Evolutionary conservation across 2,113 vertebrate genomes (phyloP), one percentile per base, ranked within the genome.

Genomic region (Paradoxurus hermaphroditus): DNA sequence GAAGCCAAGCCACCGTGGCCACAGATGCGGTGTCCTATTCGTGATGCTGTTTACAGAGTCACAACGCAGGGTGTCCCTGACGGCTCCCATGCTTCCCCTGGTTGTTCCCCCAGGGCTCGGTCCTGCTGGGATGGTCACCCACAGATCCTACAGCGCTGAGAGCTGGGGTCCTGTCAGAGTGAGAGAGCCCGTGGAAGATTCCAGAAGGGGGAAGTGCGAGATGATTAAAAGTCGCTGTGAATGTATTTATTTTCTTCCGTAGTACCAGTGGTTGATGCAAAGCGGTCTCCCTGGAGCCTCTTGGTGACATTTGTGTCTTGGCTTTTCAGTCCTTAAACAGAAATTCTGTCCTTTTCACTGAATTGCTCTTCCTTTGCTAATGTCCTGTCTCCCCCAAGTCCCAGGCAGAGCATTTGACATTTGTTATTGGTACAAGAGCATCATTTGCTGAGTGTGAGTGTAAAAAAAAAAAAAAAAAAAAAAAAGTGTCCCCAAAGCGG

Each of bases 281-380:
- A 79, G 78, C 91, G 39, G 14, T 83, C 85, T 96, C 96, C 96
- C 97, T 8, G 2, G 91, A 79, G 95, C 59, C 84, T 70, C 84
- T 18, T 11, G 51, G 91, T 98, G 98, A 97, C 97, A 98, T 97
- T 98, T 97, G 97, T 91, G 89, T 79, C 96, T 95, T 73, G 53
- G 49, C 84, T 63, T 90, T 86, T 81, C 75, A n/a, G 95, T 90
- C 72, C 94, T 92, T 56, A 86, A 79, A 87, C 81, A 88, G 97
- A 96, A 86, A 83, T 77, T 29, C 96, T 97, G 95, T 97, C 96
- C 96, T 97, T 97, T 97, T 77, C 59, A 62, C 78, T 31, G 84
- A 59, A 72, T 82, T 36, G 63, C 81, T 90, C 75, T 92, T 92
- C 84, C 59, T 86, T 56, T 53, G 90, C 97, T 96, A 59, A 86